phyloP scores from a whole-genome alignment of 2,113 vertebrate genomes.

The Suncus etruscus region DNA sequence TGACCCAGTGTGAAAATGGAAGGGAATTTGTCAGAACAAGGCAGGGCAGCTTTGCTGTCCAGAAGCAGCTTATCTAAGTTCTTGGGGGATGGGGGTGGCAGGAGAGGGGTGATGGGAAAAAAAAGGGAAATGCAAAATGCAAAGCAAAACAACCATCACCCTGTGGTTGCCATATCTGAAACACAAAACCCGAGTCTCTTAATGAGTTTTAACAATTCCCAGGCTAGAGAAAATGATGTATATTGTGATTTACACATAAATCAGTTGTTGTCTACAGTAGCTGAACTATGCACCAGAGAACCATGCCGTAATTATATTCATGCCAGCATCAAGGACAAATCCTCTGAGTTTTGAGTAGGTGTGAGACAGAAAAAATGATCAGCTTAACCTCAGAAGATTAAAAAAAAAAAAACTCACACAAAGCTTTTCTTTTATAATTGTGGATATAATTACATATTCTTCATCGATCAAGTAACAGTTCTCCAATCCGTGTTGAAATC shows the following conservation, averaged over 20 bases:
- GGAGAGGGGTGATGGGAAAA: neutral
- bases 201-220: constrained; percentile 67
- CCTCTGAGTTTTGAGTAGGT: constrained; percentile 85
- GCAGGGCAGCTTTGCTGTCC: constrained; percentile 19
- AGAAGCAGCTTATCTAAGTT: constrained; percentile 47
- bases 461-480: constrained; percentile 70
- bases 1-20: constrained; percentile 62
- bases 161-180: neutral
- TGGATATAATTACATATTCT: constrained; percentile 78
- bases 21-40: constrained; percentile 60
- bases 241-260: constrained; percentile 80
- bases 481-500: constrained; percentile 67
- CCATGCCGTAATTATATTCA: constrained; percentile 84
- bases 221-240: constrained; percentile 58
- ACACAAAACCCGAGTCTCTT: neutral
- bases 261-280: constrained; percentile 82
- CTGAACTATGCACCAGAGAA: constrained; percentile 71
- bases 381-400: constrained; percentile 70
- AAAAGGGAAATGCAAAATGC: constrained; percentile 36
- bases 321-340: constrained; percentile 67
- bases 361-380: constrained; percentile 87
- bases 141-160: constrained; percentile 31
- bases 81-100: neutral
- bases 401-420: constrained; percentile 74
- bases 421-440: constrained; percentile 78